A percentile compares a stretch with the other conserved stretches of the same genome.
phyloP scores from a whole-genome alignment of 2,113 vertebrate species.

The Lophius piscatorius region DNA sequence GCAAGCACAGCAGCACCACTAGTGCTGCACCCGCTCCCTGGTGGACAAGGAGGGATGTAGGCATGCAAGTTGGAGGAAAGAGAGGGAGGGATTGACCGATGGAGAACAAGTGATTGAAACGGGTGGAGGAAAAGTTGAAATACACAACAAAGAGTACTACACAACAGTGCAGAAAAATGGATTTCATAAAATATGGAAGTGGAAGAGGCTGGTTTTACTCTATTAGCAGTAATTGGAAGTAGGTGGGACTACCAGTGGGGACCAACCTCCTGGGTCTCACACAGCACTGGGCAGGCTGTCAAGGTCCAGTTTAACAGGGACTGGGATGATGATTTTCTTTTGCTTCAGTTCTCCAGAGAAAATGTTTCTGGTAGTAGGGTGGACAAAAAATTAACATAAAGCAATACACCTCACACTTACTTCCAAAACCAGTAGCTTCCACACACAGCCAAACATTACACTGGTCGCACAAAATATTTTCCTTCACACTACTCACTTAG shows the following conservation, averaged over 20 bases:
- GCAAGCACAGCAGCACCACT: conserved; percentile 62
- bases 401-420: conserved; percentile 1
- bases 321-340: conserved; percentile 47
- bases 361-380: conserved; percentile 24
- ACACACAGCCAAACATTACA: no score
- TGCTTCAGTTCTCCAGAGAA: conserved; percentile 37
- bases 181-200: conserved; percentile 58
- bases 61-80: conserved; percentile 43
- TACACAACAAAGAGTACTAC: conserved; percentile 33
- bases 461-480: not conserved
- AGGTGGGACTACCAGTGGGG: conserved; percentile 61
- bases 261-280: conserved; percentile 63
- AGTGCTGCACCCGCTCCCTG: conserved; percentile 63
- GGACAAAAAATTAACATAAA: conserved; percentile 41
- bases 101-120: conserved; percentile 51
- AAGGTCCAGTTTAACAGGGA: conserved; percentile 33
- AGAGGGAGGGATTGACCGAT: conserved; percentile 19
- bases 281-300: conserved; percentile 57
- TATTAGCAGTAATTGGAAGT: conserved; percentile 69
- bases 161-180: conserved; percentile 43
- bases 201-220: conserved; percentile 50
- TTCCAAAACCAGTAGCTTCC: no score
- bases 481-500: conserved; percentile 17
- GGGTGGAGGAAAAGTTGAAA: conserved; percentile 16
- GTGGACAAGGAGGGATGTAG: conserved; percentile 65